phyloP scores from a whole-genome alignment of 2,888 invertebrate species.

The Andrena trimmerana region DNA sequence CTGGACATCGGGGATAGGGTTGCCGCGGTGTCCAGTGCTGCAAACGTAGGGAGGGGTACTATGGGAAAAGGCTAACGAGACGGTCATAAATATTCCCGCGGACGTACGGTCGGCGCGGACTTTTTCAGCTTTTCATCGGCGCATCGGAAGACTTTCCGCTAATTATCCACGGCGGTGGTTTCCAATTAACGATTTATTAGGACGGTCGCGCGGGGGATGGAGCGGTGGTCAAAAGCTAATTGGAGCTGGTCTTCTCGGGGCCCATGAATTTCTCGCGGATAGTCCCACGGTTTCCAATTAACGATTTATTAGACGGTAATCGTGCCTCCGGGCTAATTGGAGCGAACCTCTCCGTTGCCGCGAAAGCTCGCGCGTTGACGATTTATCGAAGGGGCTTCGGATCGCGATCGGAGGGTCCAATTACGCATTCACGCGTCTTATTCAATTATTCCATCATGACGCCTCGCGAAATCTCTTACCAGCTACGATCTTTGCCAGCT shows the following conservation, averaged over 20 bases:
- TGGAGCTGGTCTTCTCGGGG: conserved; percentile 49
- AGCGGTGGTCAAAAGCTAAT: conserved; percentile 63
- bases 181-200: conserved; percentile 75
- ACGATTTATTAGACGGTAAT: conserved; percentile 65
- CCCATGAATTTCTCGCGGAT: conserved; percentile 59
- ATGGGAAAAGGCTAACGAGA: conserved; percentile 77
- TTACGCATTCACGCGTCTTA: conserved; percentile 9
- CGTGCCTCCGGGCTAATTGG: conserved; percentile 55
- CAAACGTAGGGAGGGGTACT: conserved; percentile 41
- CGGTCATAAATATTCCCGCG: conserved; percentile 79
- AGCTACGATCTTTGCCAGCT: neutral
- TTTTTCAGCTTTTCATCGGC: conserved; percentile 50
- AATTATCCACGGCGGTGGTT: conserved; percentile 66
- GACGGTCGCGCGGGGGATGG: conserved; percentile 20
- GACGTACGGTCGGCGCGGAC: conserved; percentile 34
- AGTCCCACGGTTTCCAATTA: conserved; percentile 65
- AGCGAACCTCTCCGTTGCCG: conserved; percentile 12
- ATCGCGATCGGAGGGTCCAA: conserved; percentile 13
- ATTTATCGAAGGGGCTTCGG: conserved; percentile 19
- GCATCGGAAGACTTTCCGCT: conserved; percentile 61
- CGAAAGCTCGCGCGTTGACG: conserved; percentile 6
- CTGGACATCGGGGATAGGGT: conserved; percentile 83
- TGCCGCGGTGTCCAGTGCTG: conserved; percentile 80
- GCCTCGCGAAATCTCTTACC: neutral
- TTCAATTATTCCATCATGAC: conserved; percentile 15